phyloP scores from a whole-genome alignment of 2,113 vertebrate species.

The Todiramphus saurophagus region DNA sequence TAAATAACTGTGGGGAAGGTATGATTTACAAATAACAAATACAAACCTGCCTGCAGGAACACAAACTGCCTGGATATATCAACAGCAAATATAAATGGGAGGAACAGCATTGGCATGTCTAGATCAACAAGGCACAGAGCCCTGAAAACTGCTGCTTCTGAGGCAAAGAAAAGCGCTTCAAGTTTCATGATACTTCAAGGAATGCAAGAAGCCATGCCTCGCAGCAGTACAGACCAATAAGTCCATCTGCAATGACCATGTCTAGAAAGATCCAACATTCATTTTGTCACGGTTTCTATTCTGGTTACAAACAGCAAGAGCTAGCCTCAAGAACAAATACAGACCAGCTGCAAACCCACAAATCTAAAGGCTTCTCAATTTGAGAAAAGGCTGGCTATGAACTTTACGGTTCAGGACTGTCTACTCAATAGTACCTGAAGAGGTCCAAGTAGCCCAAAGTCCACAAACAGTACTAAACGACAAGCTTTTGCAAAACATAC shows the following conservation, averaged over 20 bases:
- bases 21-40: neutral
- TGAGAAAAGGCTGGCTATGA: neutral
- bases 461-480: neutral
- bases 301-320: neutral
- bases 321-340: neutral
- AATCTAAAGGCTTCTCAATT: neutral
- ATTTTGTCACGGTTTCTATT: neutral
- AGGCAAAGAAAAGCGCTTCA: neutral
- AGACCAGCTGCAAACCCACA: neutral
- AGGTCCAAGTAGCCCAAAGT: neutral
- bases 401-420: neutral
- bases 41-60: neutral
- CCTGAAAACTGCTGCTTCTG: neutral
- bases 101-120: neutral
- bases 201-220: neutral
- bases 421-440: neutral
- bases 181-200: neutral
- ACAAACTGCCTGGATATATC: neutral
- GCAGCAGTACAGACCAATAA: neutral
- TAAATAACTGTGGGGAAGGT: neutral
- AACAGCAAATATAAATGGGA: neutral
- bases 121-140: rapidly evolving
- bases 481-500: neutral
- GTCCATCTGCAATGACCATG: neutral
- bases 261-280: neutral